Percentiles rank a stretch among this genome's conserved stretches.
These are phyloP conservation scores for Phengaris arion DNA, from an alignment of 2,888 invertebrate genomes.

Conservation along the genomic window DNA sequence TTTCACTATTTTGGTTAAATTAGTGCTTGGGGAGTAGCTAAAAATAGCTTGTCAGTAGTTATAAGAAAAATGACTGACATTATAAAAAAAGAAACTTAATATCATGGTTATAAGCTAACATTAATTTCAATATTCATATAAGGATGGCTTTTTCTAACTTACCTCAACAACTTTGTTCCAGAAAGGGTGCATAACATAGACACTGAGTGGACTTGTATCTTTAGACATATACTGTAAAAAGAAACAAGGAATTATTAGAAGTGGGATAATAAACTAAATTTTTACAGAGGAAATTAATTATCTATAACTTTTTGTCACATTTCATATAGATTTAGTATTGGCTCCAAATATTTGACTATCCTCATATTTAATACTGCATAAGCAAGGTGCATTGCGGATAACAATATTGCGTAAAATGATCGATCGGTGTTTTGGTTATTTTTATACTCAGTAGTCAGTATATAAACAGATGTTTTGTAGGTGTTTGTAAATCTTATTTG, in stretches of 20 bases:
- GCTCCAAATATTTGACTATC: neutral
- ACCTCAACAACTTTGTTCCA: constrained; percentile 99
- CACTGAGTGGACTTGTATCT: constrained; percentile 97
- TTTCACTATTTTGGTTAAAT: too few relatives aligned
- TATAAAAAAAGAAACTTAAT: too few relatives aligned
- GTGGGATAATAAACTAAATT: too few relatives aligned
- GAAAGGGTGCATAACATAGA: constrained; percentile 99
- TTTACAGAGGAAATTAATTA: neutral
- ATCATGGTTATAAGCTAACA: too few relatives aligned
- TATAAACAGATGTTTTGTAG: neutral
- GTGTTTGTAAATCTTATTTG: neutral
- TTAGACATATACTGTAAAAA: constrained; percentile 94
- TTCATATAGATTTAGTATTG: too few relatives aligned
- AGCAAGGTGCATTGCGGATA: constrained; percentile 16
- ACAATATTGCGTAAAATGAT: constrained; percentile 50
- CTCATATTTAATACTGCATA: neutral
- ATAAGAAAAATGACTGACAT: too few relatives aligned
- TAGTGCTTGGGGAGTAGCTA: too few relatives aligned
- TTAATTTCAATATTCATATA: too few relatives aligned
- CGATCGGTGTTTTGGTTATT: constrained; percentile 53
- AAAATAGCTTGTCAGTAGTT: too few relatives aligned
- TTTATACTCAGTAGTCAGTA: constrained; percentile 21
- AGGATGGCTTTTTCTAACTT: constrained; percentile 49
- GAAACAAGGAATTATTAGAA: constrained; percentile 40
- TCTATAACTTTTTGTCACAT: too few relatives aligned